A percentile compares a stretch with the other conserved stretches of the same genome.
Conservation (phyloP, 1,140 invertebrate species). For the Drosophila hydei region DNA sequence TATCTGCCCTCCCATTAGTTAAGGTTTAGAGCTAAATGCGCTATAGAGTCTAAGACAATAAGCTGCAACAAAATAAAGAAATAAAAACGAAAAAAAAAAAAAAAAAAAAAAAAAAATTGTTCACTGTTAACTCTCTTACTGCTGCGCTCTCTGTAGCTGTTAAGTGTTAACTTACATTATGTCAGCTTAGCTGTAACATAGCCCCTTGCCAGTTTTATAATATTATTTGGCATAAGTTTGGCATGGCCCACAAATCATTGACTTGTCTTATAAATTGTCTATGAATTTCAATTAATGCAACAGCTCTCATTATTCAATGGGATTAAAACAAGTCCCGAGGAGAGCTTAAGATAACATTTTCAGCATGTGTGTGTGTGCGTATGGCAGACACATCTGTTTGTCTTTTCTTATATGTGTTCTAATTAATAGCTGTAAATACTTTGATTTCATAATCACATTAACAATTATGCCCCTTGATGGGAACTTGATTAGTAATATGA, state of each 20-base stretch:
- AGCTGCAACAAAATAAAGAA: too few relatives aligned
- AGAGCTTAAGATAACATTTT: constrained; percentile 6
- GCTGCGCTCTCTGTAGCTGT: constrained; percentile 31
- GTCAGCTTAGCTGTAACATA: constrained; percentile 24
- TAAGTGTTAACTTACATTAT: constrained; percentile 19
- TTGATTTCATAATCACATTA: too few relatives aligned
- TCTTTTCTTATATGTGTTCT: too few relatives aligned
- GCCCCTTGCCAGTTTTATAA: constrained; percentile 15
- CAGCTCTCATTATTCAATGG: constrained; percentile 27
- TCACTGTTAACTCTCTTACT: constrained; percentile 2
- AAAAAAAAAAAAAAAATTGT: too few relatives aligned
- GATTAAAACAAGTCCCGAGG: not conserved
- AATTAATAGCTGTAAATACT: too few relatives aligned
- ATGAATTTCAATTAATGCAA: constrained; percentile 44
- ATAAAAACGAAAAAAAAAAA: too few relatives aligned
- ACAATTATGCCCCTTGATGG: too few relatives aligned
- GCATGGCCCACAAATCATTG: constrained; percentile 34
- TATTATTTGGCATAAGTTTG: constrained; percentile 31
- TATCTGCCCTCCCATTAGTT: too few relatives aligned
- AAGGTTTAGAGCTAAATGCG: too few relatives aligned
- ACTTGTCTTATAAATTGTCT: constrained; percentile 27
- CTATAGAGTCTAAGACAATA: too few relatives aligned
- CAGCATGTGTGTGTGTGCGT: constrained; percentile 7
- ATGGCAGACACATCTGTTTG: too few relatives aligned
- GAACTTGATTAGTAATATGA: too few relatives aligned